Percentiles rank a stretch among this genome's conserved stretches.
Conservation (phyloP, 1,140 invertebrate species). For the Fopius arisanus region DNA sequence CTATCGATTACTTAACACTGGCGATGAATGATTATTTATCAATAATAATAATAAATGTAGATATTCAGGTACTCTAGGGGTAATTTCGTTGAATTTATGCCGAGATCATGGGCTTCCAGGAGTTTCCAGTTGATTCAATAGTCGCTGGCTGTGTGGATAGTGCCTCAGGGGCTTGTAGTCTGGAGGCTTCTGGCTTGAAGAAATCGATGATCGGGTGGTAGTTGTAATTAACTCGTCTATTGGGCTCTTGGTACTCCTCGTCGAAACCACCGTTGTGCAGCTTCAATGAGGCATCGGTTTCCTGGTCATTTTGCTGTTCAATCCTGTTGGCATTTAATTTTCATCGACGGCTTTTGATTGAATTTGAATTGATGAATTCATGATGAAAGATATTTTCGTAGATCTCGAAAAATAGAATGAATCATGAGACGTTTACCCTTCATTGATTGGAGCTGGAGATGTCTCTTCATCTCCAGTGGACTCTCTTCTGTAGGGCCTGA, state of each 20-base stretch:
- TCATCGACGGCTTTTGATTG: too few species aligned
- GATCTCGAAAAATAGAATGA: too few species aligned
- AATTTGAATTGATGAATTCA: background rate
- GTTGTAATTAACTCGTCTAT: constrained; percentile 78
- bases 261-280: constrained; percentile 55
- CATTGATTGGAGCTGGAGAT: constrained; percentile 36
- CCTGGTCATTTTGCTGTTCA: constrained; percentile 46
- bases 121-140: constrained; percentile 38
- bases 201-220: constrained; percentile 88
- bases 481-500: constrained; percentile 56
- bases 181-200: constrained; percentile 69
- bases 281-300: constrained; percentile 44
- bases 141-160: constrained; percentile 22
- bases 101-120: constrained; percentile 60
- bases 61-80: background rate
- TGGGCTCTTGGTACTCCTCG: constrained; percentile 55
- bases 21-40: background rate
- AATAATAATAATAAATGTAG: background rate
- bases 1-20: background rate
- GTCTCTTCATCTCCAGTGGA: constrained; percentile 47
- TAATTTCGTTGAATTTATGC: constrained; percentile 34
- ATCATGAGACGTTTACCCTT: constrained; percentile 20
- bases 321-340: constrained; percentile 42
- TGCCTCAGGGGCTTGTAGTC: constrained; percentile 51
- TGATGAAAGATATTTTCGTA: too few species aligned